phyloP scores from a whole-genome alignment of 2,888 invertebrate species.

The Erannis defoliaria region DNA sequence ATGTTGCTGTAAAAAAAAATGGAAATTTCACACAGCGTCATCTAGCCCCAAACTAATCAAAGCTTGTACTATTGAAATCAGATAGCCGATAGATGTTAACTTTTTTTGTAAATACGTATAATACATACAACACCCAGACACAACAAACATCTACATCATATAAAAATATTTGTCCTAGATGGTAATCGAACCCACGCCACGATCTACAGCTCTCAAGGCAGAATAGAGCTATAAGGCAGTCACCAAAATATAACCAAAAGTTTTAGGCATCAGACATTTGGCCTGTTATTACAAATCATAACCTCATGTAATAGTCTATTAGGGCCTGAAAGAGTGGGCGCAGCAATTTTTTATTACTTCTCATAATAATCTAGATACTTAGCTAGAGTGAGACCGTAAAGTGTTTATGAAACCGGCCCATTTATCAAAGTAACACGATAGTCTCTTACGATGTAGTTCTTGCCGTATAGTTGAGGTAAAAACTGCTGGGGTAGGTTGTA shows the following conservation, averaged over 20 bases:
- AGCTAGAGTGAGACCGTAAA: conserved; percentile 10
- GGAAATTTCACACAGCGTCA: too few relatives aligned
- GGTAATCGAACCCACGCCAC: too few relatives aligned
- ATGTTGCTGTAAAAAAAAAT: too few relatives aligned
- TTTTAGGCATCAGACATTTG: not conserved
- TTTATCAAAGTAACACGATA: conserved; percentile 26
- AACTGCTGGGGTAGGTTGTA: conserved; percentile 3
- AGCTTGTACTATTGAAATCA: too few relatives aligned
- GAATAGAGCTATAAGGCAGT: too few relatives aligned
- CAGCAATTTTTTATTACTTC: conserved; percentile 19
- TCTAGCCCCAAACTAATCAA: too few relatives aligned
- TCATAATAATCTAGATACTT: conserved; percentile 23
- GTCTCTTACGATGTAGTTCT: conserved; percentile 16
- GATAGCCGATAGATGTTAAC: too few relatives aligned
- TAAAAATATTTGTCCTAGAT: too few relatives aligned
- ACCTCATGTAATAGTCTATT: conserved; percentile 4
- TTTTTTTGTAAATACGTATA: too few relatives aligned
- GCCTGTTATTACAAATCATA: conserved; percentile 10
- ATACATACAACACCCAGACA: too few relatives aligned
- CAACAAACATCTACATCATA: too few relatives aligned
- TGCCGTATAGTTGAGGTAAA: conserved; percentile 3
- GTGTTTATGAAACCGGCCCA: conserved; percentile 23
- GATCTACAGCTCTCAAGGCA: too few relatives aligned
- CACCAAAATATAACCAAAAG: not conserved
- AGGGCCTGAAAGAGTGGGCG: conserved; percentile 10